phyloP scores from a whole-genome alignment of 2,888 invertebrate genomes.

The Xylota sylvarum region DNA sequence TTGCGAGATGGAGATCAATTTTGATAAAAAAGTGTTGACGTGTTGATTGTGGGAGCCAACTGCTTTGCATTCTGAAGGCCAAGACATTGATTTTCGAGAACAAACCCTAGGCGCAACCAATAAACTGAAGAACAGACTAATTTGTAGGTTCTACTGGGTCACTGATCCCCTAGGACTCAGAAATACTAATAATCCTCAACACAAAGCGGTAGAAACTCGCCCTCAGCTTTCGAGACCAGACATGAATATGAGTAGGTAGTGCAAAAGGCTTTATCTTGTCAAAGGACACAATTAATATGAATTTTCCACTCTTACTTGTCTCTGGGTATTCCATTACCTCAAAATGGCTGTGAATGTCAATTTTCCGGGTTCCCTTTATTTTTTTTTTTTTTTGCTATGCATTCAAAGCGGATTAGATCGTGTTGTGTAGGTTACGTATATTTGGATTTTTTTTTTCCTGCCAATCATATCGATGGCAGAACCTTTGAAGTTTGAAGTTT shows the following conservation, averaged over 20 bases:
- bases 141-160: no score
- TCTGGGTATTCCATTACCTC: slow-evolving; percentile 5
- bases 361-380: background rate
- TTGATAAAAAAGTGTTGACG: no score
- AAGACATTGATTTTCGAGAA: no score
- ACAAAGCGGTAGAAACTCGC: background rate
- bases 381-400: background rate
- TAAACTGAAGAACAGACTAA: no score
- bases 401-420: background rate
- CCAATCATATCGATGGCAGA: slow-evolving; percentile 21
- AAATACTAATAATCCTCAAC: no score
- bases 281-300: background rate
- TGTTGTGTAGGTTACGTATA: background rate
- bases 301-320: background rate
- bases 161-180: no score
- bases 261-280: background rate
- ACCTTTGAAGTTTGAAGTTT: slow-evolving; percentile 37
- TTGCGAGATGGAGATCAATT: no score
- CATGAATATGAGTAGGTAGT: background rate
- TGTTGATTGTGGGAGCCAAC: no score
- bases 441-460: background rate
- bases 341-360: slow-evolving; percentile 5
- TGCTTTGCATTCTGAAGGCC: no score
- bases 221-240: background rate
- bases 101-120: no score